Conservation (phyloP, 2,113 vertebrate genomes). For the Megaleporinus macrocephalus region DNA sequence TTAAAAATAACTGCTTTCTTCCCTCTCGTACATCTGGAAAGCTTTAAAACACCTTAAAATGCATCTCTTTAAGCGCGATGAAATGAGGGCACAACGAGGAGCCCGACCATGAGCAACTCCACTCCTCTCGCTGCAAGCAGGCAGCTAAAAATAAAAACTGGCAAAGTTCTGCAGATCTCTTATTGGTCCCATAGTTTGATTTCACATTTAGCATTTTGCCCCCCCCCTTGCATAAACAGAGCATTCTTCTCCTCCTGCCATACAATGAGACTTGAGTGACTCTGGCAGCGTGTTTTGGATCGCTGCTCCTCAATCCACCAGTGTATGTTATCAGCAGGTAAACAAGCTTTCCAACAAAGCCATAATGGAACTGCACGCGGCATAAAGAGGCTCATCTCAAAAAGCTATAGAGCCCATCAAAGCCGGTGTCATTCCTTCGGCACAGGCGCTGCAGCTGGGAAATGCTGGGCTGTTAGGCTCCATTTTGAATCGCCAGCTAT, state of each 20-base stretch:
- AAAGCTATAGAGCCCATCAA: slow-evolving; percentile 82
- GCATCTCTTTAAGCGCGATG: slow-evolving; percentile 36
- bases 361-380: slow-evolving; percentile 82
- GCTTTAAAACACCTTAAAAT: slow-evolving; percentile 29
- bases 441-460: slow-evolving; percentile 75
- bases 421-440: slow-evolving; percentile 81
- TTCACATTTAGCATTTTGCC: slow-evolving; percentile 81
- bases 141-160: slow-evolving; percentile 83
- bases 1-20: too few relatives aligned
- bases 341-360: slow-evolving; percentile 87
- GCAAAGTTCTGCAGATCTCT: slow-evolving; percentile 78
- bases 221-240: slow-evolving; percentile 80
- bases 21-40: slow-evolving; percentile 18
- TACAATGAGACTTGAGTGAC: slow-evolving; percentile 86
- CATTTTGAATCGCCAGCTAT: slow-evolving; percentile 76
- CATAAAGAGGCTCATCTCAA: slow-evolving; percentile 83
- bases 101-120: slow-evolving; percentile 68
- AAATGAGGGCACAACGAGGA: slow-evolving; percentile 68
- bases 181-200: slow-evolving; percentile 83
- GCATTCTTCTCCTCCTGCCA: slow-evolving; percentile 79
- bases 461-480: slow-evolving; percentile 74
- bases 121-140: slow-evolving; percentile 74
- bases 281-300: slow-evolving; percentile 85
- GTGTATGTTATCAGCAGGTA: slow-evolving; percentile 88
- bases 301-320: slow-evolving; percentile 83